phyloP scores from a whole-genome alignment of 2,113 vertebrate genomes.

The Nothobranchius furzeri region DNA sequence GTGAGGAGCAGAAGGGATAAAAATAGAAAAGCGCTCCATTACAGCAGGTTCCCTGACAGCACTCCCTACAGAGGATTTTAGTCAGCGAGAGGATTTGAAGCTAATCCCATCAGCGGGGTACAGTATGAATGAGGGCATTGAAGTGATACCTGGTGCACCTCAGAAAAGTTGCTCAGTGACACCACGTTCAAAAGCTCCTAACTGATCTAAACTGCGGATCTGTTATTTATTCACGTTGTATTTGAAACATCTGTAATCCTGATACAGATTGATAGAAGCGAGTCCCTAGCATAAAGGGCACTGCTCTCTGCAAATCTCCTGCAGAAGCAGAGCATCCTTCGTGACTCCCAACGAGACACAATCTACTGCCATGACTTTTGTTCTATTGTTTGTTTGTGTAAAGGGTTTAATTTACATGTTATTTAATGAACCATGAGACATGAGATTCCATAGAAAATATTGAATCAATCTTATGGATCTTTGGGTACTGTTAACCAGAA shows the following conservation, averaged over 20 bases:
- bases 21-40: slow-evolving; percentile 62
- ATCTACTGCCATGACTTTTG: no score
- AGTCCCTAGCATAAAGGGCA: slow-evolving; percentile 35
- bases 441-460: no score
- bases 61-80: slow-evolving; percentile 62
- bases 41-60: slow-evolving; percentile 63
- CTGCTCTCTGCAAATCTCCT: slow-evolving; percentile 38
- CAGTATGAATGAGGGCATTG: slow-evolving; percentile 67
- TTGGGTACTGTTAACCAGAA: no score
- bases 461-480: no score
- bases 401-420: no score
- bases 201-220: slow-evolving; percentile 59
- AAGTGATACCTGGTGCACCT: slow-evolving; percentile 51
- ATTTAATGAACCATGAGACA: no score
- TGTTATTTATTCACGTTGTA: slow-evolving; percentile 54
- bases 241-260: slow-evolving; percentile 42
- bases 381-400: no score
- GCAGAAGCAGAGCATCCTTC: slow-evolving; percentile 20
- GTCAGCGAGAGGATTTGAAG: slow-evolving; percentile 65
- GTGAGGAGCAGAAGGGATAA: slow-evolving; percentile 52
- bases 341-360: slow-evolving; percentile 19
- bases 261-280: slow-evolving; percentile 32
- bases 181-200: slow-evolving; percentile 55
- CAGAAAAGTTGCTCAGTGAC: slow-evolving; percentile 53
- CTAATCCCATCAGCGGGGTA: slow-evolving; percentile 70